A percentile compares a stretch with the other conserved stretches of the same genome.
phyloP scores from a whole-genome alignment of 2,113 vertebrate genomes.

The Uropsilus gracilis region DNA sequence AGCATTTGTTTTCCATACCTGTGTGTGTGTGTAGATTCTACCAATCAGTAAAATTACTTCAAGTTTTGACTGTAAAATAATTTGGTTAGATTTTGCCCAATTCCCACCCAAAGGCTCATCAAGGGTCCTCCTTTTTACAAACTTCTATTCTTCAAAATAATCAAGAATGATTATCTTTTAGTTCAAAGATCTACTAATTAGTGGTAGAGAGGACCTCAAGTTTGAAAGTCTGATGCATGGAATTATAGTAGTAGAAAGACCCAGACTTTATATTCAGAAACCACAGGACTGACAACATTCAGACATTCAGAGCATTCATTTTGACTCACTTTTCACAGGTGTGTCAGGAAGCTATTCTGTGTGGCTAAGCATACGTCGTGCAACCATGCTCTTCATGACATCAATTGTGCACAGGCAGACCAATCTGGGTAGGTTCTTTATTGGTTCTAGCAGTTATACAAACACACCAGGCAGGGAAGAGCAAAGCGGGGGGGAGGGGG shows the following conservation, averaged over 20 bases:
- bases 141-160: not conserved
- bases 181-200: constrained; percentile 14
- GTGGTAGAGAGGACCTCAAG: constrained; percentile 3
- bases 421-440: too few species aligned
- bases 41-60: not conserved
- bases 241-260: not conserved
- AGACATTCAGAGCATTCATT: not conserved
- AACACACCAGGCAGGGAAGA: too few species aligned
- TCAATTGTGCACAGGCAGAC: too few species aligned
- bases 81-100: not conserved
- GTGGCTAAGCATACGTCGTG: not conserved
- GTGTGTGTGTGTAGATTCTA: not conserved
- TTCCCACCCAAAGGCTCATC: not conserved
- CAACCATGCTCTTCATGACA: too few species aligned
- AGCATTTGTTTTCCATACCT: not conserved
- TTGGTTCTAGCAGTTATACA: too few species aligned
- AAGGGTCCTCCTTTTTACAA: not conserved
- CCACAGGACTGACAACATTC: not conserved
- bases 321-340: not conserved
- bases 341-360: not conserved
- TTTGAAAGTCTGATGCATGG: not conserved
- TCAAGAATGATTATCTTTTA: not conserved
- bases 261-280: not conserved
- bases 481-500: too few species aligned
- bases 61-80: not conserved